These are phyloP conservation scores for Syngnathus acus DNA, from an alignment of 2,797 vertebrate species.

Conservation along the genomic window DNA sequence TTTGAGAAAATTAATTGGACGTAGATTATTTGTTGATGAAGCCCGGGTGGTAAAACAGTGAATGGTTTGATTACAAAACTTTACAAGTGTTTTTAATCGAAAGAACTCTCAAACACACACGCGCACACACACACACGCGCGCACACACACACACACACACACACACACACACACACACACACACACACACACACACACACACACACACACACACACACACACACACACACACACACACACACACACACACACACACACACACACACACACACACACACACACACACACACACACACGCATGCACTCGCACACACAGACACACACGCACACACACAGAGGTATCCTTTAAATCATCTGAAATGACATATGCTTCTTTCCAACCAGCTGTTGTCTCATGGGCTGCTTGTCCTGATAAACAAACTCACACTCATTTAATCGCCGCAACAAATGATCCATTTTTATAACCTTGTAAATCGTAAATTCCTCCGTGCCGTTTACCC, in stretches of 20 bases:
- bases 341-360: conserved; percentile 22
- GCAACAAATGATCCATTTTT: conserved; percentile 24
- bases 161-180: no score
- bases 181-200: no score
- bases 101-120: conserved; percentile 7
- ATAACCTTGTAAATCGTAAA: conserved; percentile 5
- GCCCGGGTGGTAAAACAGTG: conserved; percentile 18
- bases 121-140: background rate
- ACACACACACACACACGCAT: no score
- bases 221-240: no score
- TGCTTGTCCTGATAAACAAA: conserved; percentile 35
- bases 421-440: conserved; percentile 42
- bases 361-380: conserved; percentile 49
- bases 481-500: background rate
- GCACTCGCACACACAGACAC: no score
- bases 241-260: no score
- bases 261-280: no score
- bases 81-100: conserved; percentile 24
- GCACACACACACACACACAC: no score
- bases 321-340: conserved; percentile 1
- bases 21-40: conserved; percentile 30
- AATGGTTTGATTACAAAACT: conserved; percentile 26
- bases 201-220: no score
- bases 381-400: conserved; percentile 52
- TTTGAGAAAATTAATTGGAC: conserved; percentile 30